Conservation (phyloP, 2,888 invertebrate species). For the Erannis defoliaria region DNA sequence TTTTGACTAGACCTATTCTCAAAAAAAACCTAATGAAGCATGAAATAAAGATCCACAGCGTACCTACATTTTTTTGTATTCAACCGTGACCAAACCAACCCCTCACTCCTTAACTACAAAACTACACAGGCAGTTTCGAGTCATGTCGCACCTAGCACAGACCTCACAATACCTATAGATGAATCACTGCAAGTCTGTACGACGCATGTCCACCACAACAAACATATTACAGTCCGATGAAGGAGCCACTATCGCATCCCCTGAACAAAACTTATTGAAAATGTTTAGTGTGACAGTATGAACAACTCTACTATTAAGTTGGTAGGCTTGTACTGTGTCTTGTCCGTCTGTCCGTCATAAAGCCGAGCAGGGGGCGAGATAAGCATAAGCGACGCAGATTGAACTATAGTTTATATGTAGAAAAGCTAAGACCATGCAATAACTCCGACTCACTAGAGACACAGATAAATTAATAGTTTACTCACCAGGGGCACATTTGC, state of each 20-base stretch:
- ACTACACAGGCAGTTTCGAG: constrained; percentile 23
- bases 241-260: background rate
- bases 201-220: constrained; percentile 29
- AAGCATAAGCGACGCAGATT: constrained; percentile 24
- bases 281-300: background rate
- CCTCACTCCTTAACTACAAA: constrained; percentile 10
- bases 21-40: background rate
- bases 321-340: background rate
- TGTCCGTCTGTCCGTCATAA: constrained; percentile 47
- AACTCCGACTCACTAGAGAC: background rate
- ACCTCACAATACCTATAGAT: constrained; percentile 26
- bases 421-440: background rate
- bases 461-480: background rate
- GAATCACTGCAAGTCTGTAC: constrained; percentile 25
- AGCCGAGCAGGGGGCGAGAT: constrained; percentile 50
- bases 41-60: background rate
- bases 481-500: constrained; percentile 36
- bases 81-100: background rate
- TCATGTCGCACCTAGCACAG: constrained; percentile 36
- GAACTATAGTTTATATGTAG: background rate
- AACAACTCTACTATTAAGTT: background rate
- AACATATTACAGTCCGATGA: background rate
- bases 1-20: too few species aligned
- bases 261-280: background rate
- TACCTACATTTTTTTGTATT: background rate